Evolutionary conservation across 35 echinoderm and acorn worm species (phyloP).

Genomic region (Apostichopus japonicus): DNA sequence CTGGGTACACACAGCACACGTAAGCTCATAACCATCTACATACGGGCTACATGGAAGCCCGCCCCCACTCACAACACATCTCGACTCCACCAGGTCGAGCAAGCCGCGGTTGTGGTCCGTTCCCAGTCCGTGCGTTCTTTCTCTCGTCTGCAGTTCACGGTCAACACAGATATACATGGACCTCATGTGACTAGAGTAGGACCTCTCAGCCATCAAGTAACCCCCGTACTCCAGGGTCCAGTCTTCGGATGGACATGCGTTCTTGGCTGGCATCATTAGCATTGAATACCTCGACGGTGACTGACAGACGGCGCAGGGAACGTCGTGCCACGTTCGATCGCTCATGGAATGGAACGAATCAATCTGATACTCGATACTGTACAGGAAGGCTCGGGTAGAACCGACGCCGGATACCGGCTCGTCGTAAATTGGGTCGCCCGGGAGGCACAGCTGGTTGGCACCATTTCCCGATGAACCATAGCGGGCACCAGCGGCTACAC

Average conservation of each 20-base stretch:
- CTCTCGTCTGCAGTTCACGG: not conserved
- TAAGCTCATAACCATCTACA: conserved; percentile 30
- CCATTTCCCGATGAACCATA: conserved; percentile 45
- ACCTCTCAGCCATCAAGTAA: conserved; percentile 53
- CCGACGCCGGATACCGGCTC: conserved; percentile 7
- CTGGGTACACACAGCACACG: conserved; percentile 25
- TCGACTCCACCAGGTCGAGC: conserved; percentile 3
- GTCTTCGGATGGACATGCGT: conserved; percentile 54
- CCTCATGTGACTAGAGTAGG: conserved; percentile 35
- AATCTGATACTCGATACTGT: conserved; percentile 52
- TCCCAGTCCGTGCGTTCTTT: not conserved
- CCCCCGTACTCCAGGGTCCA: conserved; percentile 67
- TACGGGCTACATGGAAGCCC: conserved; percentile 37
- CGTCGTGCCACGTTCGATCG: conserved; percentile 1
- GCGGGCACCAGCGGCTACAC: conserved; percentile 45
- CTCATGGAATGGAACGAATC: not conserved
- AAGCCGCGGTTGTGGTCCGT: not conserved
- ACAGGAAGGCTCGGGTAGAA: conserved; percentile 22
- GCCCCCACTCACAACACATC: conserved; percentile 13
- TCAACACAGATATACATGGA: conserved; percentile 72
- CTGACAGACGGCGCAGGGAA: conserved; percentile 56
- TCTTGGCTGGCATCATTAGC: conserved; percentile 65
- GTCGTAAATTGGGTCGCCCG: conserved; percentile 57
- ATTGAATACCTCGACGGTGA: not conserved
- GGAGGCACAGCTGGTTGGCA: conserved; percentile 56